Evolutionary conservation across 1,140 invertebrate species (phyloP).

Genomic region (Eurosta solidaginis): DNA sequence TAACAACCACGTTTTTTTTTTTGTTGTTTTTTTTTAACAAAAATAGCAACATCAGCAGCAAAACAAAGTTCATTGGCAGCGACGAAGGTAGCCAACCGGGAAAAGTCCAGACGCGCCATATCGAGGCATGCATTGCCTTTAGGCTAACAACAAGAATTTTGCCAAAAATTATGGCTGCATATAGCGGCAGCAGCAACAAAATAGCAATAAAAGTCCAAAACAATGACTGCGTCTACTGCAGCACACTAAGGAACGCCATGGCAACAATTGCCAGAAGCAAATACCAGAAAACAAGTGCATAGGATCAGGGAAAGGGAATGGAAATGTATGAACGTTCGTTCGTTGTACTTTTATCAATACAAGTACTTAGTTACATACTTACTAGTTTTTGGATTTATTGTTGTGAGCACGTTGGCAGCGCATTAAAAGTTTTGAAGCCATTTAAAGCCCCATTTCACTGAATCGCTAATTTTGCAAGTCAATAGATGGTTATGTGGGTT

Average conservation of each 20-base stretch:
- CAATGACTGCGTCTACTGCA: constrained; percentile 36
- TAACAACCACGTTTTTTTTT: neutral
- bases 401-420: constrained; percentile 21
- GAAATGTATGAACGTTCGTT: too few species aligned
- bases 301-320: too few species aligned
- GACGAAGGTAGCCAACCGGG: neutral
- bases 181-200: neutral
- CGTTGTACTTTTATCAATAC: too few species aligned
- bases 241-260: constrained; percentile 14
- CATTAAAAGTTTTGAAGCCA: constrained; percentile 59
- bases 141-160: neutral
- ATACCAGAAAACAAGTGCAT: constrained; percentile 36
- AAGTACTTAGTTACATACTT: too few species aligned
- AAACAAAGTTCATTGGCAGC: neutral
- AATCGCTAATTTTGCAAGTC: constrained; percentile 54
- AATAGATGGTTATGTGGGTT: neutral
- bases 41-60: neutral
- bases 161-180: constrained; percentile 12
- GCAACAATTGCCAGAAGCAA: constrained; percentile 37
- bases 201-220: constrained; percentile 32
- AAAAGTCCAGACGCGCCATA: neutral
- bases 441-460: constrained; percentile 60
- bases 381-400: too few species aligned
- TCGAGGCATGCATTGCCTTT: neutral
- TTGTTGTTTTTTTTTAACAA: too few species aligned